Base-by-base conservation (phyloP, 2,113 vertebrate species). In the Nothoprocta pentlandii region DNA sequence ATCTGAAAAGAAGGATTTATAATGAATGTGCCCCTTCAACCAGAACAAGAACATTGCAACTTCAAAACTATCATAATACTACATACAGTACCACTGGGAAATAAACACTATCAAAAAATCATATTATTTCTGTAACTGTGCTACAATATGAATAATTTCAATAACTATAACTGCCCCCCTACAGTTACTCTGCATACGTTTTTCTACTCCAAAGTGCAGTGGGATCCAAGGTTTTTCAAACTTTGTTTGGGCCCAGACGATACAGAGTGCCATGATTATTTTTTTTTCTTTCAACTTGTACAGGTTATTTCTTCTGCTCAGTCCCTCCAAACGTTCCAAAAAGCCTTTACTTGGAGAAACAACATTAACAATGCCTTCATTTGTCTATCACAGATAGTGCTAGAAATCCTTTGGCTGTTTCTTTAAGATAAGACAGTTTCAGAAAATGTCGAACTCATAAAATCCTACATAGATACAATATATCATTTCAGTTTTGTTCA, bases 31-130 rank as follows among this genome's bases (percentile, higher is more conserved):
- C 51, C 77, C 94, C 80, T 83, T 95, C 91, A 97, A 75, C 79
- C 95, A 96, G 93, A 96, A 96, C 84, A 90, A 88, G 79, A 89
- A 89, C 91, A 88, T 32, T 58, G 86, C 3, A 30, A 82, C 66
- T 78, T 88, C 85, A 95, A 94, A 94, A 58, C 89, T 89, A 92
- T 94, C 86, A 66, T 82, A 92, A 92, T 70, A 46, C 51, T 94
- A 89, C 80, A 94, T 53, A 80, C n/a, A 1, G 8, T 92, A 82
- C 92, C 95, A 68, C 44, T 93, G 95, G 94, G 94, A 96, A 97
- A 97, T 95, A 97, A 97, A 94, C 86, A 85, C 80, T 67, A 90
- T 96, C 94, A 95, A 90, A 93, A 94, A 95, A 96, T 96, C 69
- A 85, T 95, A 96, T 95, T 97, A 97, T 96, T 93, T 94, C 85